Conservation (phyloP, 2,797 vertebrate species). For the Echeneis naucrates region DNA sequence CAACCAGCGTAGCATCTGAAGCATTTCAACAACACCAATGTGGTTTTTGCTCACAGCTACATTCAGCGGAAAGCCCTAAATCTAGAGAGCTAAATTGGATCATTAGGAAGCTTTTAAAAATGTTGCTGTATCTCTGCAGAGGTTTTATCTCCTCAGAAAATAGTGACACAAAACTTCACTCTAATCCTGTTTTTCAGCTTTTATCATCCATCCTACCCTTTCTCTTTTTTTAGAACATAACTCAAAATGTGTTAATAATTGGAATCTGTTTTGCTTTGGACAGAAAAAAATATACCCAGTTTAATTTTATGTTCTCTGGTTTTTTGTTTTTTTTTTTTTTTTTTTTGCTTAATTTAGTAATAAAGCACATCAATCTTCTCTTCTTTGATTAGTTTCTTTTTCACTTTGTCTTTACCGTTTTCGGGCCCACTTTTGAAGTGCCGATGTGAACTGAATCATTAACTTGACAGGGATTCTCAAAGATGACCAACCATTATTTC, state of each 20-base stretch:
- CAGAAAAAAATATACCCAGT: too few relatives aligned
- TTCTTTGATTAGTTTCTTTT: too few relatives aligned
- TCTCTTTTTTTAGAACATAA: neutral
- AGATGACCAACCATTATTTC: neutral
- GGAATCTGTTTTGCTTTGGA: neutral
- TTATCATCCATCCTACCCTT: neutral
- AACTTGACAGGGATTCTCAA: conserved; percentile 7
- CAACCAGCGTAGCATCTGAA: conserved; percentile 2
- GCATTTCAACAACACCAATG: neutral
- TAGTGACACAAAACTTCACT: neutral
- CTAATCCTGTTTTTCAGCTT: neutral
- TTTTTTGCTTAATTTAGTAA: neutral
- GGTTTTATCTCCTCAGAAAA: neutral
- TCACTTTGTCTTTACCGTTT: too few relatives aligned
- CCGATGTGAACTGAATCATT: neutral
- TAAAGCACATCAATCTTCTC: neutral
- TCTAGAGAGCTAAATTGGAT: neutral
- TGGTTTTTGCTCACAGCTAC: neutral
- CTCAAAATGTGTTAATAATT: conserved; percentile 5
- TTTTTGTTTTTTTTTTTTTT: too few relatives aligned
- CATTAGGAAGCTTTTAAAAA: conserved; percentile 21
- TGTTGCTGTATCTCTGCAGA: neutral
- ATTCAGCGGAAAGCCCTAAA: neutral
- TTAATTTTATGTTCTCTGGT: too few relatives aligned
- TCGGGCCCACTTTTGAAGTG: neutral